Percentiles rank a stretch among this genome's conserved stretches.
Evolutionary conservation across 1,140 invertebrate species (phyloP).

Genomic region (Apis cerana): DNA sequence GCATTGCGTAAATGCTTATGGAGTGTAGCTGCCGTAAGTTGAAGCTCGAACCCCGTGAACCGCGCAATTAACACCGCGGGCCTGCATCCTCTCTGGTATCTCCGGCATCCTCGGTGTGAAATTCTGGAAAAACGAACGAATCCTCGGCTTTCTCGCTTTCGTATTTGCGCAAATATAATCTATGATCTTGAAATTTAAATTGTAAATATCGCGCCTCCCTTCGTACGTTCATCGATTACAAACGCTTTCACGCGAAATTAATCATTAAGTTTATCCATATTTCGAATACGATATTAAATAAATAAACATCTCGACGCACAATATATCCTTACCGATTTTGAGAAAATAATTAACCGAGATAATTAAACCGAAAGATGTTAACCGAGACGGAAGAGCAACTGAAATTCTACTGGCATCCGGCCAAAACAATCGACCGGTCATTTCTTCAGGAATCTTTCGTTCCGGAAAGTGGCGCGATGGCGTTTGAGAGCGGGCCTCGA

Average conservation of each 20-base stretch:
- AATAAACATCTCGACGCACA: no score
- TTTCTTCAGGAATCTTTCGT: background rate
- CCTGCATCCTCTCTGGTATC: background rate
- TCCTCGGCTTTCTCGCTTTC: no score
- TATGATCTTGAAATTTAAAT: background rate
- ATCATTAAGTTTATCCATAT: no score
- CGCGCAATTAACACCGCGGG: constrained; percentile 34
- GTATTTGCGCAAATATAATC: background rate
- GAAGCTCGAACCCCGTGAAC: constrained; percentile 13
- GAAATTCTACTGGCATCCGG: background rate
- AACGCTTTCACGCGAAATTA: no score
- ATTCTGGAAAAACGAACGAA: background rate
- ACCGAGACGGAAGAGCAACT: background rate
- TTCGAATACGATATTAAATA: no score
- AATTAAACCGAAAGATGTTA: no score
- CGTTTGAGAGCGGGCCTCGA: background rate
- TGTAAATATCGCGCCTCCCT: no score
- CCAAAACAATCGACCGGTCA: background rate
- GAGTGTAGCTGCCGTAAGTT: constrained; percentile 52
- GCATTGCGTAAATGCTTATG: constrained; percentile 56
- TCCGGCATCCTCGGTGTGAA: background rate
- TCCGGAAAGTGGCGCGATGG: no score
- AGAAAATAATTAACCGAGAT: no score
- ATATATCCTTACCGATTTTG: no score
- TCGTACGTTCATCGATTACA: no score